Conservation (phyloP, 2,113 vertebrate species). For the Syngnathus typhle region DNA sequence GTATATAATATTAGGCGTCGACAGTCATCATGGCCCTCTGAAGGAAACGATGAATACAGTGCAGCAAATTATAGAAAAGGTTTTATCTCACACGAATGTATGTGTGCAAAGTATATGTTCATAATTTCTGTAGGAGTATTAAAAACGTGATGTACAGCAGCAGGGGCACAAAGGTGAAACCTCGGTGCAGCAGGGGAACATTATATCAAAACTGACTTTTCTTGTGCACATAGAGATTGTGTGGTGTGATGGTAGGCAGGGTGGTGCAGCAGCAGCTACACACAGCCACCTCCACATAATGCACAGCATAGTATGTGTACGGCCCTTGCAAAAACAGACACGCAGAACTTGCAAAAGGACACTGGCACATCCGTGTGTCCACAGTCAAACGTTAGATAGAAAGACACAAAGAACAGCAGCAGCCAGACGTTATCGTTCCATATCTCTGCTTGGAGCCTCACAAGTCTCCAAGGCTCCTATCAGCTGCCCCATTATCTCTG, state of each 20-base stretch:
- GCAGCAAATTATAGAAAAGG: too few relatives aligned
- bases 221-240: constrained; percentile 60
- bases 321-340: not conserved
- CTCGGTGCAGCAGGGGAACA: not conserved
- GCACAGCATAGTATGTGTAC: constrained; percentile 3
- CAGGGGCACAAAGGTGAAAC: not conserved
- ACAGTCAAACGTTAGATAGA: constrained; percentile 10
- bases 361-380: constrained; percentile 6
- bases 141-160: not conserved
- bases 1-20: too few relatives aligned
- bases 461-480: constrained; percentile 94
- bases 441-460: constrained; percentile 85
- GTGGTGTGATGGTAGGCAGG: constrained; percentile 60
- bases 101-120: too few relatives aligned
- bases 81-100: too few relatives aligned
- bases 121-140: too few relatives aligned
- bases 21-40: too few relatives aligned
- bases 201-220: constrained; percentile 15
- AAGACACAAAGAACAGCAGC: constrained; percentile 22
- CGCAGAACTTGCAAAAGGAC: not conserved
- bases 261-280: constrained; percentile 43
- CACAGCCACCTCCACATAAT: not conserved
- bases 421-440: constrained; percentile 83
- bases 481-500: constrained; percentile 92
- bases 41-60: too few relatives aligned